Conservation (phyloP, 2,797 vertebrate genomes). For the Anabas testudineus region DNA sequence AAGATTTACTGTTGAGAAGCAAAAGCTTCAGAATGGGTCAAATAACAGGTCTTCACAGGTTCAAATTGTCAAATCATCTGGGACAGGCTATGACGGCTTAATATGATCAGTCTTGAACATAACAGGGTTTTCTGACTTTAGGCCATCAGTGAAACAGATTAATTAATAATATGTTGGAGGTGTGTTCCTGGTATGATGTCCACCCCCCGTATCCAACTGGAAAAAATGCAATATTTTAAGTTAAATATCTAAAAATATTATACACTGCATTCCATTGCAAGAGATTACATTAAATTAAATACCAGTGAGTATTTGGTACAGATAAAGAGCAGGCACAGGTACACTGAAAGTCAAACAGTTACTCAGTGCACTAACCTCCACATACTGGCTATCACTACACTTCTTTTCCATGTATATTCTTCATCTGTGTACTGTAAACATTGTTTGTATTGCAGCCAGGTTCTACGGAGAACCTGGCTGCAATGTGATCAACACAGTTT, state of each 20-base stretch:
- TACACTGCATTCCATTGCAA: too few relatives aligned
- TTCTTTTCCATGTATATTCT: neutral
- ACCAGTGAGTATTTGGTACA: neutral
- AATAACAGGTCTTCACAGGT: slow-evolving; percentile 70
- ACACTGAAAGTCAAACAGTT: neutral
- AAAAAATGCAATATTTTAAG: neutral
- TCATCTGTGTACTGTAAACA: neutral
- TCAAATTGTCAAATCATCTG: slow-evolving; percentile 76
- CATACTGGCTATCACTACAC: too few relatives aligned
- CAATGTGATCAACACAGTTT: too few relatives aligned
- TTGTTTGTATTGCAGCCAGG: neutral
- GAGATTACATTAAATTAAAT: neutral
- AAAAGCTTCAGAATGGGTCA: slow-evolving; percentile 70
- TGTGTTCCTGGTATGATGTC: neutral
- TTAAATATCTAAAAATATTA: neutral
- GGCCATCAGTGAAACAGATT: slow-evolving; percentile 5
- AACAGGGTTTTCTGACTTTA: slow-evolving; percentile 7
- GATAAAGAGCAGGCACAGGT: neutral
- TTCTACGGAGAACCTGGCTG: too few relatives aligned
- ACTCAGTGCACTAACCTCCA: neutral
- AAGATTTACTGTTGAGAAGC: slow-evolving; percentile 74
- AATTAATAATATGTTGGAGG: slow-evolving; percentile 3
- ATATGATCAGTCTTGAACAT: slow-evolving; percentile 44
- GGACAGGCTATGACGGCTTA: slow-evolving; percentile 63
- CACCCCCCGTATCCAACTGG: neutral